Evolutionary conservation across 2,888 invertebrate genomes (phyloP), one percentile per base, ranked within the genome.

Genomic region (Eumerus sabulonum): DNA sequence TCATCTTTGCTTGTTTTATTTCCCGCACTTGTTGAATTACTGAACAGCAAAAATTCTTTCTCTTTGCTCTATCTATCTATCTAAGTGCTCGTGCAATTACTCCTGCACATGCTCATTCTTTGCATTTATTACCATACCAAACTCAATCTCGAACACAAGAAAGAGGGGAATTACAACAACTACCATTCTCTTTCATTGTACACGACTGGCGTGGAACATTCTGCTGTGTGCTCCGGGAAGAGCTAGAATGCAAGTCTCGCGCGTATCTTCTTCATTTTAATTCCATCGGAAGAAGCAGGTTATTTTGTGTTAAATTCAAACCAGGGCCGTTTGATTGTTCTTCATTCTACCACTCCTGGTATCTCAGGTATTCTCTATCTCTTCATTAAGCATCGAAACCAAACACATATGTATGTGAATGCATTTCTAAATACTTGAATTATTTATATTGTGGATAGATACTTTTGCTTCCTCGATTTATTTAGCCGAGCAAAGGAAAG

Each of bases 251-350:
- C 70, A 70, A 59, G 70, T 70, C 42, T 45, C 7, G 27, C 27
- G 27, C 7, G 14, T 44, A 54, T 42, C 64, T 71, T 45, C 54
- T 66, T 60, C 54, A 66, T 40, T 64, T 64, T 18, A 14, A 53
- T 60, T 72, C 56, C 18, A 72, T 16, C n/a, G 18, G 56, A 66
- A 53, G 67, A 72, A 72, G 45, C 60, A 50, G 56, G 71, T 66
- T 66, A 70, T 54, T 70, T 70, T 59, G 54, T 76, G 76, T 64
- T 60, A 76, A 71, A 76, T 76, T 71, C 76, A 66, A 72, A 56
- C 62, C 72, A 66, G 60, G 56, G 66, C 59, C 60, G 56, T 72
- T 66, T 51, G 38, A 64, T 70, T 60, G 27, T 2, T 9, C 42
- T 13, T 51, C 13, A 44, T 18, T 68, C 9, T 3, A 27, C 45